Evolutionary conservation across 2,888 invertebrate genomes (phyloP), one percentile per base, ranked within the genome.

Genomic region (Polyommatus iphigenia): DNA sequence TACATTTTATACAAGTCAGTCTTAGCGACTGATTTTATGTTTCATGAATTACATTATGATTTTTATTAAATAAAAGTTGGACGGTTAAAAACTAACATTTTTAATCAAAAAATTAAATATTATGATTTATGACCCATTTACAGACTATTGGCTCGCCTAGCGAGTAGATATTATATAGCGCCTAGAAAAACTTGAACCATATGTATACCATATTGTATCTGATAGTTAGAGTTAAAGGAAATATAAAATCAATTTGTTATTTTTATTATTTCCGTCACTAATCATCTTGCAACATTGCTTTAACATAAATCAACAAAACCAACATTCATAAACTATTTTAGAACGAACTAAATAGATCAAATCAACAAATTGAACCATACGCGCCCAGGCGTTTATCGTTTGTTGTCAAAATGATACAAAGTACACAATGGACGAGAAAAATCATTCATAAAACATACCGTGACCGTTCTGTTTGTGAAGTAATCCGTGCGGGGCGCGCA

Each of bases 381-480:
- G 36, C 29, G 18, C 62, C 41, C 77, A 67, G 36, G 67, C 57
- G 72, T 73, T 78, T 78, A 78, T 78, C 73, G 59, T 78, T 78
- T 72, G 46, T 78, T 73, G 57, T 72, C 73, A 59, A 78, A 59
- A 78, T 59, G 73, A 78, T 59, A 78, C 77, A 78, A 73, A 72
- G 59, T 72, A 59, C 59, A 78, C 78, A 78, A 78, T 67, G 78
- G 71, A 79, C 29, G 77, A 77, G 50, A 73, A 78, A 67, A 77
- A 79, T 78, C 78, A 78, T 78, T 77, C 78, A 83, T 83, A 83
- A 83, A 85, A 81, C 79, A 80, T 79, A 81, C 81, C 83, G 82
- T 87, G 87, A 86, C 87, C 84, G 81, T 84, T 87, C 85, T 88
- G 86, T 90, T 89, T 89, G 85, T 87, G 87, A 82, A 85, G 81